Conservation (phyloP, 1,140 invertebrate species). For the Drosophila saltans region DNA sequence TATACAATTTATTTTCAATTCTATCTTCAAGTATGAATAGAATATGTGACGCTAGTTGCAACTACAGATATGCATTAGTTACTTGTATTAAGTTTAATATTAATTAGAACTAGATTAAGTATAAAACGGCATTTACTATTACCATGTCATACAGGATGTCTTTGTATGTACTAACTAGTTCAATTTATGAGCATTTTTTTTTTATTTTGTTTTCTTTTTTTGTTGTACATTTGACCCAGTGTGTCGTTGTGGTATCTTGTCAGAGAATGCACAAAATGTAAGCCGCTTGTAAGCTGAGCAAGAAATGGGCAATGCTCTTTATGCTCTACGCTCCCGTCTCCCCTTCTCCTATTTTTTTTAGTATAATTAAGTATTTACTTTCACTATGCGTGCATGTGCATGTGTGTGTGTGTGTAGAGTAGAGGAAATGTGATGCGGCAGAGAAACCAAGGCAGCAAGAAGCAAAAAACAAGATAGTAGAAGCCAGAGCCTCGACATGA, state of each 20-base stretch:
- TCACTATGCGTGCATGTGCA: slow-evolving; percentile 44
- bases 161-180: not conserved
- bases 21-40: no score
- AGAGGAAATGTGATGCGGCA: slow-evolving; percentile 63
- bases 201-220: not conserved
- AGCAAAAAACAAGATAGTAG: slow-evolving; percentile 44
- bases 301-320: slow-evolving; percentile 42
- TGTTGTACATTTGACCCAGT: not conserved
- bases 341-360: slow-evolving; percentile 25
- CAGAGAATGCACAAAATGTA: slow-evolving; percentile 58
- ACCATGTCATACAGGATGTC: no score
- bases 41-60: no score
- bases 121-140: no score
- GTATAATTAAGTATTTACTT: slow-evolving; percentile 79
- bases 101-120: no score
- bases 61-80: no score
- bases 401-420: slow-evolving; percentile 20
- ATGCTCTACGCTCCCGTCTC: slow-evolving; percentile 14
- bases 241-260: not conserved
- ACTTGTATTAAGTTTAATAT: no score
- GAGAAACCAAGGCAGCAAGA: slow-evolving; percentile 51
- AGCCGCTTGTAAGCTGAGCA: slow-evolving; percentile 64
- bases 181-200: not conserved
- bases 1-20: no score
- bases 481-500: slow-evolving; percentile 46